These are phyloP conservation scores for Sarcophaga variegata DNA, from an alignment of 2,888 invertebrate species.

Conservation along the genomic window DNA sequence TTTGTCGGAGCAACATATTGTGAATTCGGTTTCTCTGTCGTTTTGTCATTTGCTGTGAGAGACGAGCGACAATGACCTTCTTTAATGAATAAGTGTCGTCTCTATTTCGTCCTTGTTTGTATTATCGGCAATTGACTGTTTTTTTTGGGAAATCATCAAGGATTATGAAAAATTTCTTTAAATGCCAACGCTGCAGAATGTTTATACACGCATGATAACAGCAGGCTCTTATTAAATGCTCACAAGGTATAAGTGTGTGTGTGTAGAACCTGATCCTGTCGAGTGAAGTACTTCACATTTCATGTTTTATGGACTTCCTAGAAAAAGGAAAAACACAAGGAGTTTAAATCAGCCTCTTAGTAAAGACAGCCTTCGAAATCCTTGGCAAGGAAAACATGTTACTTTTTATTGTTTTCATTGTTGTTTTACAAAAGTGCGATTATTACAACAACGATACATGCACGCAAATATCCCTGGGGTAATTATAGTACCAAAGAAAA, in stretches of 20 bases:
- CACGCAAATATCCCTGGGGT: conserved; percentile 6
- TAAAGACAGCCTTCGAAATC: not conserved
- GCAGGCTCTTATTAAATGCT: conserved; percentile 8
- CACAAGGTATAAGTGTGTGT: not conserved
- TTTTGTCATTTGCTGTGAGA: too few species aligned
- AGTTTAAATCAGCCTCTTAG: conserved; percentile 37
- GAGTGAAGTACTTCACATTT: conserved; percentile 15
- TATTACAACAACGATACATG: conserved; percentile 37
- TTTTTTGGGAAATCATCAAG: not conserved
- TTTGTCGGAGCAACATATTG: not conserved
- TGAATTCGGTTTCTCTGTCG: not conserved
- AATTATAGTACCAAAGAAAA: conserved; percentile 41
- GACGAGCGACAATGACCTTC: conserved; percentile 36
- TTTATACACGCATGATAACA: conserved; percentile 24
- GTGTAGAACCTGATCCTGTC: conserved; percentile 36
- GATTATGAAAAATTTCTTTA: not conserved
- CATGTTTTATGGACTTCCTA: conserved; percentile 33
- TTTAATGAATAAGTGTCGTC: not conserved
- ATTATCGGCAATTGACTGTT: not conserved
- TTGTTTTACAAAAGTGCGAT: conserved; percentile 36
- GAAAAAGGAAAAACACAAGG: conserved; percentile 41
- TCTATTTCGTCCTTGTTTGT: not conserved
- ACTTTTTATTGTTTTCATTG: not conserved
- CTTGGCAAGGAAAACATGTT: not conserved
- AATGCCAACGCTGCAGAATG: conserved; percentile 29